Evolutionary conservation across 2,797 vertebrate species (phyloP).

Genomic region (Bryconaethiops microstoma): DNA sequence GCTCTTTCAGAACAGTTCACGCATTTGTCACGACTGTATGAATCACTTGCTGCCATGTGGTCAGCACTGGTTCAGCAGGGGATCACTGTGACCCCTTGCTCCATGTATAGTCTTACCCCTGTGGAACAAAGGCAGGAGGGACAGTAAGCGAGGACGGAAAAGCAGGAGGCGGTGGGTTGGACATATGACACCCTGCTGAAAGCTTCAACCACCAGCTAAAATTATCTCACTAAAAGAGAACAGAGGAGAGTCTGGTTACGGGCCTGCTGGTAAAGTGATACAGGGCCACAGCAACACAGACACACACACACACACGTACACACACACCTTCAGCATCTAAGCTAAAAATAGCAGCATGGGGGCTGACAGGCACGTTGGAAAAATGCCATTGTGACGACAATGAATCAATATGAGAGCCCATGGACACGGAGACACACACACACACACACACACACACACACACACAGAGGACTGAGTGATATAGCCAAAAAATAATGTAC

Average conservation of each 20-base stretch:
- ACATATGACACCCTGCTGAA: conserved; percentile 68
- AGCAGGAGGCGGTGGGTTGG: conserved; percentile 1
- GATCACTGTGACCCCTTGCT: conserved; percentile 36
- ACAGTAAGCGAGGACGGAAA: conserved; percentile 14
- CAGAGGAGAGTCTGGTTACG: conserved; percentile 78
- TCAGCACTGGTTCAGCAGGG: conserved; percentile 1
- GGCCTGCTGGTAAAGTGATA: conserved; percentile 67
- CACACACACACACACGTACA: conserved; percentile 55
- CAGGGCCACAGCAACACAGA: conserved; percentile 45
- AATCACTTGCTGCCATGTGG: conserved; percentile 32
- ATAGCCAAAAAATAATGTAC: background rate
- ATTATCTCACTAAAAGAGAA: conserved; percentile 67
- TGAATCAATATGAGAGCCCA: conserved; percentile 37
- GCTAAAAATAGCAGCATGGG: conserved; percentile 74
- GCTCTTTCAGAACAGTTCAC: background rate
- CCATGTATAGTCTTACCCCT: conserved; percentile 28
- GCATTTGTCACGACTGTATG: conserved; percentile 1
- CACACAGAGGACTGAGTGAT: background rate
- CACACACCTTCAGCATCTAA: conserved; percentile 57
- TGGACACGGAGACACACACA: conserved; percentile 1
- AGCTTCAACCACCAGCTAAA: conserved; percentile 77
- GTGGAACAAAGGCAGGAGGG: background rate
- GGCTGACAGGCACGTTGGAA: conserved; percentile 69
- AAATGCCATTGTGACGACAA: conserved; percentile 54
- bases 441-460: conserved; percentile 3